Conservation (phyloP, 2,113 vertebrate genomes). For the Rhinichthys klamathensis region DNA sequence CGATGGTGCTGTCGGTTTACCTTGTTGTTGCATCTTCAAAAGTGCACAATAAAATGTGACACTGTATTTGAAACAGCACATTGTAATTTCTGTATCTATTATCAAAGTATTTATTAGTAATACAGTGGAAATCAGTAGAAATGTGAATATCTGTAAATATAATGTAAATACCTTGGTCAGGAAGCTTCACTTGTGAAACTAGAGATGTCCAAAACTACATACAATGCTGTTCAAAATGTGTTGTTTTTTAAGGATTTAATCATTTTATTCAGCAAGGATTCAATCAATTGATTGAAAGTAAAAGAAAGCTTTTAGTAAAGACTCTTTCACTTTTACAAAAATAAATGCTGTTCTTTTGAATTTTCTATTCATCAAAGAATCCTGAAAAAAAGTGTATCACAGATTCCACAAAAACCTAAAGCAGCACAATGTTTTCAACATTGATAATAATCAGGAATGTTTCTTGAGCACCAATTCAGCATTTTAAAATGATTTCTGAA, state of each 20-base stretch:
- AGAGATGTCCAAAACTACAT: neutral
- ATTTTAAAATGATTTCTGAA: neutral
- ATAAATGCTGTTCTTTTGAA: no score
- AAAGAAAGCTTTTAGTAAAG: neutral
- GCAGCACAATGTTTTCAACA: neutral
- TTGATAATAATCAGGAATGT: neutral
- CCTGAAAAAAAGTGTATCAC: no score
- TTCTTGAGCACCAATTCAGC: neutral
- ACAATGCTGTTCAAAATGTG: neutral
- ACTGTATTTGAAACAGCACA: no score
- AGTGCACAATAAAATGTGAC: no score
- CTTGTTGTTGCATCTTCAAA: no score
- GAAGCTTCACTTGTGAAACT: neutral
- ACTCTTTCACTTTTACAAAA: no score
- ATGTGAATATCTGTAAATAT: no score
- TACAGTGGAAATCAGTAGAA: no score
- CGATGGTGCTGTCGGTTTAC: no score
- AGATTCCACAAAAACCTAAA: neutral
- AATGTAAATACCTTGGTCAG: neutral
- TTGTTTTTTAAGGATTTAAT: neutral
- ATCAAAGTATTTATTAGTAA: no score
- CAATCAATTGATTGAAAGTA: neutral
- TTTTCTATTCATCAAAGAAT: no score
- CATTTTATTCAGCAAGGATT: neutral
- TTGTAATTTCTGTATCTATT: no score